phyloP scores from a whole-genome alignment of 2,888 invertebrate species.

The Drosophila meridiana region DNA sequence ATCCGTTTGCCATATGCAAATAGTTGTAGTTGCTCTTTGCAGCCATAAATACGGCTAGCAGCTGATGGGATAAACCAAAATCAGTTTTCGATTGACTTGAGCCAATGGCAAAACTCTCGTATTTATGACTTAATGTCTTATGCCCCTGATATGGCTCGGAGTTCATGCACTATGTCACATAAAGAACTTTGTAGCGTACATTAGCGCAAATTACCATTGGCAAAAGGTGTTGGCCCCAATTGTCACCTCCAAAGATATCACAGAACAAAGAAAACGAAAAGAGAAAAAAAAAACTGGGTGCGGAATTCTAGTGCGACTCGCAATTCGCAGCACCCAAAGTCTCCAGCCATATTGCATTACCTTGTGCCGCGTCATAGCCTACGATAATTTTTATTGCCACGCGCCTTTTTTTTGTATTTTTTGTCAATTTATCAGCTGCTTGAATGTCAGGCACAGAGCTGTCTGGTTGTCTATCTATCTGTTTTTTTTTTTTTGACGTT shows the following conservation, averaged over 20 bases:
- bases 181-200: slow-evolving; percentile 54
- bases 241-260: slow-evolving; percentile 76
- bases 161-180: slow-evolving; percentile 51
- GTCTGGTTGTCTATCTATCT: slow-evolving; percentile 24
- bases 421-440: slow-evolving; percentile 63
- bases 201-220: slow-evolving; percentile 73
- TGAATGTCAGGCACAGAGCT: slow-evolving; percentile 67
- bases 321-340: slow-evolving; percentile 13
- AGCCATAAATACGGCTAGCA: slow-evolving; percentile 5
- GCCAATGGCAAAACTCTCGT: slow-evolving; percentile 13
- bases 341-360: slow-evolving; percentile 62
- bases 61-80: slow-evolving; percentile 11
- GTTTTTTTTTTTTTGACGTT: slow-evolving; percentile 3
- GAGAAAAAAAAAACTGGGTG: slow-evolving; percentile 54
- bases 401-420: slow-evolving; percentile 57
- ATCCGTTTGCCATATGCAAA: slow-evolving; percentile 44
- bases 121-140: slow-evolving; percentile 50
- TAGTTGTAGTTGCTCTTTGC: slow-evolving; percentile 29
- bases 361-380: slow-evolving; percentile 43
- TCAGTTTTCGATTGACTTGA: slow-evolving; percentile 4
- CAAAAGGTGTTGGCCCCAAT: slow-evolving; percentile 80
- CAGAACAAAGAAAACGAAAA: slow-evolving; percentile 26
- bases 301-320: slow-evolving; percentile 59
- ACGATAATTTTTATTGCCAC: slow-evolving; percentile 69
- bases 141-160: slow-evolving; percentile 23